Percentiles rank a stretch among this genome's conserved stretches.
These are phyloP conservation scores for Rynchops niger DNA, from an alignment of 2,113 vertebrate genomes.

Conservation along the genomic window DNA sequence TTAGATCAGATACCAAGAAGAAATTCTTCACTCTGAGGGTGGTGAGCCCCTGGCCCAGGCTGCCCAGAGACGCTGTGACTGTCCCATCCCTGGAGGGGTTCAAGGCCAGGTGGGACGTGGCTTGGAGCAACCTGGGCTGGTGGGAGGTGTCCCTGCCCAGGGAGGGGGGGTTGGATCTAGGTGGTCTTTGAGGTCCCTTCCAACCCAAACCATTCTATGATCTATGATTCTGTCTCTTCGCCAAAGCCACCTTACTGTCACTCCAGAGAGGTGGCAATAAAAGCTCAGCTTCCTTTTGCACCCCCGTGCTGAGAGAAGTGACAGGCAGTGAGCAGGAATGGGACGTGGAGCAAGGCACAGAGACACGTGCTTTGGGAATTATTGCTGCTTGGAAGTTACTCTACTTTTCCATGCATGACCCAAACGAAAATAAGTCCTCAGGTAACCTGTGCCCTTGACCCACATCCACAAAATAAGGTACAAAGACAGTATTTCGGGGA, in stretches of 20 bases:
- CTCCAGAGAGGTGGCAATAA: neutral
- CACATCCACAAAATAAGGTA: neutral
- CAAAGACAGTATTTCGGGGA: neutral
- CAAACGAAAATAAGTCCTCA: neutral
- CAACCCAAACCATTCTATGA: neutral
- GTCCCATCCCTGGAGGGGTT: neutral
- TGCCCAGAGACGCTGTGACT: neutral
- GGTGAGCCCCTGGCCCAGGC: neutral
- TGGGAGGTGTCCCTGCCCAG: neutral
- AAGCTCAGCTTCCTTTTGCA: neutral
- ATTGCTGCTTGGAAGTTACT: neutral
- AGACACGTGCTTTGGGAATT: neutral
- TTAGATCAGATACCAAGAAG: neutral
- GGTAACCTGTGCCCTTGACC: neutral
- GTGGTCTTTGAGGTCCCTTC: neutral
- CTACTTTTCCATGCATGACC: neutral
- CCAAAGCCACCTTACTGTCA: neutral
- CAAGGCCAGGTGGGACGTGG: neutral
- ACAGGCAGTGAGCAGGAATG: neutral
- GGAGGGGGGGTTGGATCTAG: neutral
- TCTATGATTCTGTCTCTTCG: neutral
- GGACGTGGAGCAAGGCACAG: neutral
- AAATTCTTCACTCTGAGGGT: neutral
- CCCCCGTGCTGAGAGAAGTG: fast-evolving
- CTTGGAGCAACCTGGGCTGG: neutral